Evolutionary conservation across 2,888 invertebrate species (phyloP), one percentile per base, ranked within the genome.

Genomic region (Zele albiditarsus): DNA sequence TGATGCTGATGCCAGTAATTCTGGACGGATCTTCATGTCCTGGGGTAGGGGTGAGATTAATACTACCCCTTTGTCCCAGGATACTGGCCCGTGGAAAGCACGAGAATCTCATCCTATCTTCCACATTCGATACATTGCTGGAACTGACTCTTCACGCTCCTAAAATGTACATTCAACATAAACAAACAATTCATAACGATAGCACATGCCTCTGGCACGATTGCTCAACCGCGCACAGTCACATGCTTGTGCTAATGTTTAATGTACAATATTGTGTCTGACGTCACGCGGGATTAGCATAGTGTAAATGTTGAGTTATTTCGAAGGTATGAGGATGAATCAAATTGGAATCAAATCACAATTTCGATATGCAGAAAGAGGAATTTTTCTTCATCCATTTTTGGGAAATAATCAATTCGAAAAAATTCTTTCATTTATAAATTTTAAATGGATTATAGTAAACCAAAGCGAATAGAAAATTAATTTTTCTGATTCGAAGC

Each of bases 61-160:
- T 84, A 63, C 87, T 88, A 31, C 88, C 87, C 79, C 84, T 84
- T 79, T 87, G 86, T 53, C 86, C 85, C 79, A 87, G 81, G 78
- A 88, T 85, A 77, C 80, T 87, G 12, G 85, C 82, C 67, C 82
- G 84, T 27, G 87, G 88, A 68, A 88, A 87, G 76, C 88, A 87
- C 79, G 86, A 85, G 79, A 88, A 88, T 81, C 84, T 88, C 87
- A 88, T 88, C 77, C 66, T 80, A 78, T 72, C 80, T 77, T 77
- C 57, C 57, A 60, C 25, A 27, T 60, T 25, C 62, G 71, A 62
- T n/a, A 60, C 71, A 71, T 71, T n/a, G 46, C 28, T 68, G 58
- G 42, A 42, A 60, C 60, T 67, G 38, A 69, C 16, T 27, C 49
- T 74, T 42, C 53, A 46, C 8, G 25, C 42, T 28, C 42, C 65